A percentile compares a stretch with the other conserved stretches of the same genome.
Evolutionary conservation across 2,888 invertebrate genomes (phyloP).

Genomic region (Melinaea menophilus): DNA sequence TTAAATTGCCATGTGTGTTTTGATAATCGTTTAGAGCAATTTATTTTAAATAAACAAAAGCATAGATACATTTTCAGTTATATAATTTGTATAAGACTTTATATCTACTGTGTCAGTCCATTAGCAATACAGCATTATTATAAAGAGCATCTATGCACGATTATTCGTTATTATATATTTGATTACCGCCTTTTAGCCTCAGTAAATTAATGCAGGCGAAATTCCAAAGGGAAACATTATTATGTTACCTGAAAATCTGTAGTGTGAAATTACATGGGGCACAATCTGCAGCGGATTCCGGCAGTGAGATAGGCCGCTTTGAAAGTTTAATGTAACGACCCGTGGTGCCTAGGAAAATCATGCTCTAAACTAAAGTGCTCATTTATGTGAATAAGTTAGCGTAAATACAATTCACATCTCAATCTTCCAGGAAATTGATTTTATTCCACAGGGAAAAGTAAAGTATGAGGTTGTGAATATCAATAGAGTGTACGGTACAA

Average conservation of each 20-base stretch:
- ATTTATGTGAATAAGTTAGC: conserved; percentile 53
- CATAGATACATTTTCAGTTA: not conserved
- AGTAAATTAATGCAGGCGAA: conserved; percentile 24
- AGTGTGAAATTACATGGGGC: conserved; percentile 58
- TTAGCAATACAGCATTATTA: not conserved
- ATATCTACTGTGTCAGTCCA: no score
- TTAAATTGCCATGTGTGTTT: conserved; percentile 11
- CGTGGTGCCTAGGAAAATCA: conserved; percentile 50
- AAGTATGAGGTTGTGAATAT: not conserved
- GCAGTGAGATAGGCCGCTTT: conserved; percentile 46
- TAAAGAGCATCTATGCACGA: not conserved
- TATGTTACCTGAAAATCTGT: conserved; percentile 48
- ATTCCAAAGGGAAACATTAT: conserved; percentile 35
- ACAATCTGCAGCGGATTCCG: conserved; percentile 48
- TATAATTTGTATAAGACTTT: no score
- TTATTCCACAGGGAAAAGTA: conserved; percentile 5
- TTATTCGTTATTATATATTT: conserved; percentile 19
- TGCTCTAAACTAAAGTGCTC: conserved; percentile 50
- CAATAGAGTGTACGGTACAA: not conserved
- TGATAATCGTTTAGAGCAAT: not conserved
- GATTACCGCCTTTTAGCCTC: conserved; percentile 14
- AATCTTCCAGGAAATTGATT: conserved; percentile 17
- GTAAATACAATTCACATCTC: conserved; percentile 30
- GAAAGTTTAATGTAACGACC: conserved; percentile 66
- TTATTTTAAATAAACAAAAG: not conserved